Evolutionary conservation across 2,113 vertebrate species (phyloP), one percentile per base, ranked within the genome.

Genomic region (Origma solitaria): DNA sequence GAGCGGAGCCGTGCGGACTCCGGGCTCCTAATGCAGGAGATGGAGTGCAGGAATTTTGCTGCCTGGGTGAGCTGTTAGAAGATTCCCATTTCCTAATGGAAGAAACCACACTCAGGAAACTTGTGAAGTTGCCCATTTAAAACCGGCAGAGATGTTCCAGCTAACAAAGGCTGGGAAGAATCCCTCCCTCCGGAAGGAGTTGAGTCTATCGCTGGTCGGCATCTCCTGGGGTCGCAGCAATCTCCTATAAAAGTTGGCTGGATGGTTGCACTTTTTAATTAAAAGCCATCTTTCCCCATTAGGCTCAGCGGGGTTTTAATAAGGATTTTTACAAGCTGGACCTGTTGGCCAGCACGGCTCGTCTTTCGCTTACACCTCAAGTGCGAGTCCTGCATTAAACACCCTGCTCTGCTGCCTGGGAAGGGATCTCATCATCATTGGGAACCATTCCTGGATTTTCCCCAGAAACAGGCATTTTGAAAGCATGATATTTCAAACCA

Each of bases 51-150:
- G 91, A 95, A 96, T 95, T 96, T 80, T 90, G 93, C 94, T 96
- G 96, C 95, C 96, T 97, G 95, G 95, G 50, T 84, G 95, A 95
- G 86, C 92, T 78, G 66, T 95, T 96, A 93, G 95, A 94, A 93
- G 93, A 95, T 91, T 95, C 95, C 88, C 75, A 40, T 93, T 94
- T 96, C 94, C 92, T 97, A 96, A 97, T 96, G 96, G 97, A 96
- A 95, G 93, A 90, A 94, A 95, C 95, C 77, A 92, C 58, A 54
- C 79, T 94, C 88, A 61, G 80, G 94, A 92, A 96, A 95, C 49
- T 68, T n/a, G 85, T 54, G 94, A 94, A 90, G 88, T 31, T 88
- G 93, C 68, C 93, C 90, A 71, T 96, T 96, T 96, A 83, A 85
- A 94, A 66, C 31, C 47, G 6, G 18, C 62, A 5, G 91, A 73